Percentiles rank a stretch among this genome's conserved stretches.
These are phyloP conservation scores for Zaprionus tsacasi DNA, from an alignment of 1,140 invertebrate species.

Conservation along the genomic window DNA sequence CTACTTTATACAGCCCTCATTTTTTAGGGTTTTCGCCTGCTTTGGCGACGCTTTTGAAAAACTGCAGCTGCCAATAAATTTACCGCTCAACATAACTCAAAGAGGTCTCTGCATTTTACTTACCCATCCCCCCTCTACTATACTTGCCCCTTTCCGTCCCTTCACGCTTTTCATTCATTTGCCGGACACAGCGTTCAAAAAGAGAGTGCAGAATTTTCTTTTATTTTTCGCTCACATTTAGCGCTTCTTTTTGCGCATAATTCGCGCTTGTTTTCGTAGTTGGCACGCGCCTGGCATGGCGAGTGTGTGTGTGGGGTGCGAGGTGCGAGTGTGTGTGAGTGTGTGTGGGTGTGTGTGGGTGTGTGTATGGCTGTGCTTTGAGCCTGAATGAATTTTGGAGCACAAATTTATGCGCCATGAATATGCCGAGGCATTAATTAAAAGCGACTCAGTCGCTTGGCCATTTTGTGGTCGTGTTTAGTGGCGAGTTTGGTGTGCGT, in stretches of 20 bases:
- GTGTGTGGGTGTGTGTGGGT: background rate
- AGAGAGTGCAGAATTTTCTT: slow-evolving; percentile 26
- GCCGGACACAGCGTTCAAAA: slow-evolving; percentile 14
- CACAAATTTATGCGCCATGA: slow-evolving; percentile 66
- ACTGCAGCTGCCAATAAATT: slow-evolving; percentile 44
- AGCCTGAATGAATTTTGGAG: slow-evolving; percentile 34
- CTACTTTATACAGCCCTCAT: background rate
- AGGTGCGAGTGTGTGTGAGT: background rate
- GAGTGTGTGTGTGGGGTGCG: background rate
- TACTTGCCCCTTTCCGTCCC: no score
- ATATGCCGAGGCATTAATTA: slow-evolving; percentile 71
- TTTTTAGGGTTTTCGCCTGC: slow-evolving; percentile 22
- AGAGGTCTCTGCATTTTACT: background rate
- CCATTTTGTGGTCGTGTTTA: slow-evolving; percentile 59
- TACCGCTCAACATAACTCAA: slow-evolving; percentile 27
- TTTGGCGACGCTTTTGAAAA: slow-evolving; percentile 21
- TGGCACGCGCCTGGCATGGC: background rate
- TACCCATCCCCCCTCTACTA: background rate
- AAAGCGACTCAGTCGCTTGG: slow-evolving; percentile 65
- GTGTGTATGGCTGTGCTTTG: background rate
- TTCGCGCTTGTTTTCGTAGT: slow-evolving; percentile 30
- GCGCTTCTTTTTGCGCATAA: slow-evolving; percentile 31
- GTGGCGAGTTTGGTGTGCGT: slow-evolving; percentile 9
- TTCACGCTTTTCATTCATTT: slow-evolving; percentile 13
- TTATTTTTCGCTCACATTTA: slow-evolving; percentile 16